Conservation (phyloP, 2,113 vertebrate species). For the Cephalopholis sonnerati region DNA sequence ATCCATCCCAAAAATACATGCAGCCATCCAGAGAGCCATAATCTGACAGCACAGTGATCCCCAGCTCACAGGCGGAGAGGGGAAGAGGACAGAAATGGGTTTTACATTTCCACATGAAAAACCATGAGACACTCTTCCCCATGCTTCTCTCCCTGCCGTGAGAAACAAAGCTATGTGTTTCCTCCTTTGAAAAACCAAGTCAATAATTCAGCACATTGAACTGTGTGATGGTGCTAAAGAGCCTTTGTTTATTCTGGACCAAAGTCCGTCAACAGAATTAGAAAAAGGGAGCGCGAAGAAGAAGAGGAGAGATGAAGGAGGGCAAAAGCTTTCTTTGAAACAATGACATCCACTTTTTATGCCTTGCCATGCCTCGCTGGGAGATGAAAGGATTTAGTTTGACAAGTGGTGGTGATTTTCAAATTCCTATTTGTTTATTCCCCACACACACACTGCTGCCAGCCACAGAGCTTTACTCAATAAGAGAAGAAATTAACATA, state of each 20-base stretch:
- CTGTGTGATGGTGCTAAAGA: slow-evolving; percentile 22
- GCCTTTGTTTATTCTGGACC: slow-evolving; percentile 48
- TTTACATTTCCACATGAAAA: slow-evolving; percentile 63
- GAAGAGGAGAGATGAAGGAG: background rate
- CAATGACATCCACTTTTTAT: slow-evolving; percentile 13
- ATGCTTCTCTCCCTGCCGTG: slow-evolving; percentile 1
- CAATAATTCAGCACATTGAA: slow-evolving; percentile 67
- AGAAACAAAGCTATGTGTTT: slow-evolving; percentile 41
- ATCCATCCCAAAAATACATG: slow-evolving; percentile 67
- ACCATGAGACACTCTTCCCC: background rate
- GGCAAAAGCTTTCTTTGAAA: slow-evolving; percentile 19
- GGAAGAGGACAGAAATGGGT: slow-evolving; percentile 26
- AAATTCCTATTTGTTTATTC: slow-evolving; percentile 39
- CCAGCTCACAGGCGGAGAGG: slow-evolving; percentile 27
- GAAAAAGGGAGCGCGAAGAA: background rate
- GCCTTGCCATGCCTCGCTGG: slow-evolving; percentile 4
- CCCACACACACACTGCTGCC: slow-evolving; percentile 6
- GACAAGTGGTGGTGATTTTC: slow-evolving; percentile 35
- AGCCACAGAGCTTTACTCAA: slow-evolving; percentile 1
- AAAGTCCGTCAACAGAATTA: slow-evolving; percentile 35
- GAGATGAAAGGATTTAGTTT: slow-evolving; percentile 27
- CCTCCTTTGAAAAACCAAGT: slow-evolving; percentile 37
- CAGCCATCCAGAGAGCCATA: slow-evolving; percentile 57
- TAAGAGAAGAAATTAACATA: slow-evolving; percentile 12
- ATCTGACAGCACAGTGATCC: slow-evolving; percentile 67